phyloP scores from a whole-genome alignment of 2,113 vertebrate genomes.

The Chiloscyllium plagiosum region DNA sequence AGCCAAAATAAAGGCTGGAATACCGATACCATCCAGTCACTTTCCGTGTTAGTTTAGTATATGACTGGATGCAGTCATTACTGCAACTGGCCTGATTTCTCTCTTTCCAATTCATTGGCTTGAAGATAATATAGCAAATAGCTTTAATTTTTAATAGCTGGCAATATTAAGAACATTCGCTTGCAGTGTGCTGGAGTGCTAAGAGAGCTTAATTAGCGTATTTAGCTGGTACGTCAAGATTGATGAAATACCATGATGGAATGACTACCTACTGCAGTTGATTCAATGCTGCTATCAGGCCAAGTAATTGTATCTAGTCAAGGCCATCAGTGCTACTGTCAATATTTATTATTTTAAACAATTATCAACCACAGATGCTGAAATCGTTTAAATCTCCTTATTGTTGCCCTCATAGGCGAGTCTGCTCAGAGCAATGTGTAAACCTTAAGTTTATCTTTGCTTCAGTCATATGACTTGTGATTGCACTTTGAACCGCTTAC shows the following conservation, averaged over 20 bases:
- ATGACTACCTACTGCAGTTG: not conserved
- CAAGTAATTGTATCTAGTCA: not conserved
- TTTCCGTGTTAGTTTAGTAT: not conserved
- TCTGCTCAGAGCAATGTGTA: not conserved
- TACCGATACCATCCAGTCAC: not conserved
- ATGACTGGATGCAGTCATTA: not conserved
- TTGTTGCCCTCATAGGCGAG: too few species aligned
- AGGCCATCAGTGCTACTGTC: not conserved
- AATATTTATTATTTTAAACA: constrained; percentile 13
- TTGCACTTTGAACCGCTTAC: not conserved
- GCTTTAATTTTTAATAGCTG: not conserved
- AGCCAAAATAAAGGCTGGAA: too few species aligned
- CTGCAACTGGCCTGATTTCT: not conserved
- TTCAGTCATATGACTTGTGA: not conserved
- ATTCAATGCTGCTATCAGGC: not conserved
- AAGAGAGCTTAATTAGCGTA: not conserved
- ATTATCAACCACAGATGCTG: not conserved
- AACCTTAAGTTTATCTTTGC: not conserved
- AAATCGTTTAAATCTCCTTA: not conserved
- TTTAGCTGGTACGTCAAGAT: not conserved
- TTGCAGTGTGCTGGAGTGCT: not conserved
- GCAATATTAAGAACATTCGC: not conserved
- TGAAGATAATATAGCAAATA: not conserved
- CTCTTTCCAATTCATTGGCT: not conserved
- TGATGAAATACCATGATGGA: not conserved